Conservation (phyloP, 2,113 vertebrate genomes). For the Microtus montanus region DNA sequence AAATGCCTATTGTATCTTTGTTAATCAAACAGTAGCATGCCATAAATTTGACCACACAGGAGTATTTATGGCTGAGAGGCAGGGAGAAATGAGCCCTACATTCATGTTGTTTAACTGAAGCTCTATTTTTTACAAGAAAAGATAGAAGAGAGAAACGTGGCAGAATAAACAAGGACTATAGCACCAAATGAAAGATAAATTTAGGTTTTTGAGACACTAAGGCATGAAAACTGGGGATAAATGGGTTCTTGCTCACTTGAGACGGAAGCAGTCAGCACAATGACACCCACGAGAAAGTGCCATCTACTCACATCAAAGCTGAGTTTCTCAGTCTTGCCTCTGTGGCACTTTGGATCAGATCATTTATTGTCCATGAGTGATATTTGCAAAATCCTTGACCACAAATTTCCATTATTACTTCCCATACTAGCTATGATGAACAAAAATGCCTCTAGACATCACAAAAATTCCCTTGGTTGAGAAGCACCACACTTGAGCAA, state of each 20-base stretch:
- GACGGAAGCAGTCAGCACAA: not conserved
- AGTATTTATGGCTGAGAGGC: not conserved
- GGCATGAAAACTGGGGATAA: too few species aligned
- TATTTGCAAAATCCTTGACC: not conserved
- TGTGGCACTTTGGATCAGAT: not conserved
- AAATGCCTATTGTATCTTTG: not conserved
- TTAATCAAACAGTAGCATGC: conserved; percentile 2
- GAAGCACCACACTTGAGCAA: not conserved
- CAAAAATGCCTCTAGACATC: not conserved
- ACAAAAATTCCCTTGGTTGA: not conserved
- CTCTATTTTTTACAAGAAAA: not conserved
- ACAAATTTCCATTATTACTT: not conserved
- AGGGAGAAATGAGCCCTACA: not conserved
- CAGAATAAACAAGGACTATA: conserved; percentile 24
- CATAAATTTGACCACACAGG: conserved; percentile 32
- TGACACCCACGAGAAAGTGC: not conserved
- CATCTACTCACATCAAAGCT: too few species aligned
- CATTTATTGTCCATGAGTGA: not conserved
- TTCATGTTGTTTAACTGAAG: not conserved
- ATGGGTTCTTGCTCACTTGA: not conserved
- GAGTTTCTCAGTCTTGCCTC: not conserved
- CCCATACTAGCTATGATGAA: not conserved
- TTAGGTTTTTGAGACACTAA: too few species aligned
- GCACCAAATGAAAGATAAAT: not conserved
- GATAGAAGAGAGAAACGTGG: not conserved